A percentile compares a stretch with the other conserved stretches of the same genome.
Conservation (phyloP, 2,113 vertebrate genomes). For the Aegithalos caudatus region DNA sequence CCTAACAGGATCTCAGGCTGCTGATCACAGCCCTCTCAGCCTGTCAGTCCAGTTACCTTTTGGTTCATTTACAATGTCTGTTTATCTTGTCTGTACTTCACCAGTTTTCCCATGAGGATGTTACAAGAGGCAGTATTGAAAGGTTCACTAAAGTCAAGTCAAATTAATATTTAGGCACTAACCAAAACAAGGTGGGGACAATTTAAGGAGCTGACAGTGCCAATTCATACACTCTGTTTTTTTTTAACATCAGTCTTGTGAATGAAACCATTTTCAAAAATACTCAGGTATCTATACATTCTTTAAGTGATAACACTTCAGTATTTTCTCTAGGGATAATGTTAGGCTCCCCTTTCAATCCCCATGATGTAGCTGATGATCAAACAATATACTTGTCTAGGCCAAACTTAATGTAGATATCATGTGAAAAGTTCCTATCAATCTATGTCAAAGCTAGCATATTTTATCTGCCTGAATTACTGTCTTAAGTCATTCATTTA, state of each 20-base stretch:
- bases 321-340: not conserved
- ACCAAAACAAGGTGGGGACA: not conserved
- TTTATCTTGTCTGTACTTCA: not conserved
- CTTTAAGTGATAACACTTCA: not conserved
- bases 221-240: not conserved
- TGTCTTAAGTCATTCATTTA: not conserved
- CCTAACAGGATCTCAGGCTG: not conserved
- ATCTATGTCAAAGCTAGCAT: not conserved
- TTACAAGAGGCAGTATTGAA: not conserved
- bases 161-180: not conserved
- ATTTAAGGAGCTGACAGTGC: not conserved
- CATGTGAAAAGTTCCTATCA: not conserved
- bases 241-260: not conserved
- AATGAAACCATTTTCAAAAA: not conserved
- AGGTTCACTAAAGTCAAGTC: not conserved
- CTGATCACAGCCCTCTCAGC: not conserved
- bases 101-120: not conserved
- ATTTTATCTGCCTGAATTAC: not conserved
- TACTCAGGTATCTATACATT: not conserved
- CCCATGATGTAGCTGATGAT: not conserved
- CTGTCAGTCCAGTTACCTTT: not conserved
- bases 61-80: not conserved
- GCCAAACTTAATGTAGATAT: not conserved
- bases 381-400: not conserved
- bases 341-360: not conserved